Conservation (phyloP, 2,797 vertebrate species). For the Mallotus villosus region DNA sequence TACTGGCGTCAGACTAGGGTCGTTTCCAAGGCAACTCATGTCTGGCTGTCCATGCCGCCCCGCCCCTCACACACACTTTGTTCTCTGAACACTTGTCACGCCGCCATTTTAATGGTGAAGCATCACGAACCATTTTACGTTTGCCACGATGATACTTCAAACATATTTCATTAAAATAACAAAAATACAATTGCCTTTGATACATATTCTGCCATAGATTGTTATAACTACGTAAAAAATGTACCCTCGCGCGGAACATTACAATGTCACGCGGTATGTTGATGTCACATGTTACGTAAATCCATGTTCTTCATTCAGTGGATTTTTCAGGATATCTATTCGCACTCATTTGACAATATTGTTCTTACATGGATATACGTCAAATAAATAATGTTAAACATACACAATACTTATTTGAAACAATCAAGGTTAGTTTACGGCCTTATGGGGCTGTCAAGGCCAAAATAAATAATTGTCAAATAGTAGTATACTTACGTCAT, state of each 20-base stretch:
- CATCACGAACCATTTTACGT: conserved; percentile 38
- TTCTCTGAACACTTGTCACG: conserved; percentile 17
- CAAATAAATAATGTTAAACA: not conserved
- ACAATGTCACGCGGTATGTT: not conserved
- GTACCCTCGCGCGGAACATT: not conserved
- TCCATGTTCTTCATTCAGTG: not conserved
- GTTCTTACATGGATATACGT: not conserved
- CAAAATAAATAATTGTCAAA: not conserved
- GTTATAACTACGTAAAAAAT: not conserved
- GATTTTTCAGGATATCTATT: not conserved
- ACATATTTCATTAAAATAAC: not conserved
- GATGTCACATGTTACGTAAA: not conserved
- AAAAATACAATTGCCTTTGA: fast-evolving
- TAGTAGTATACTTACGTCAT: conserved; percentile 76
- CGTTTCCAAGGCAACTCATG: conserved; percentile 25
- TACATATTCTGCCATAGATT: too few species aligned
- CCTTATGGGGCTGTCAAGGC: conserved; percentile 4
- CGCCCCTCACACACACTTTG: conserved; percentile 12
- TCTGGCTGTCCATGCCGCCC: not conserved
- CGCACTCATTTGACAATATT: not conserved
- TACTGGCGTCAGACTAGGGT: conserved; percentile 45
- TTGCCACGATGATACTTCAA: conserved; percentile 49
- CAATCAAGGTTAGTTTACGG: not conserved
- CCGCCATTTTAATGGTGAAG: conserved; percentile 67
- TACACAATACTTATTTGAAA: not conserved